These are phyloP conservation scores for Mechanitis messenoides DNA, from an alignment of 2,888 invertebrate species.

Conservation along the genomic window DNA sequence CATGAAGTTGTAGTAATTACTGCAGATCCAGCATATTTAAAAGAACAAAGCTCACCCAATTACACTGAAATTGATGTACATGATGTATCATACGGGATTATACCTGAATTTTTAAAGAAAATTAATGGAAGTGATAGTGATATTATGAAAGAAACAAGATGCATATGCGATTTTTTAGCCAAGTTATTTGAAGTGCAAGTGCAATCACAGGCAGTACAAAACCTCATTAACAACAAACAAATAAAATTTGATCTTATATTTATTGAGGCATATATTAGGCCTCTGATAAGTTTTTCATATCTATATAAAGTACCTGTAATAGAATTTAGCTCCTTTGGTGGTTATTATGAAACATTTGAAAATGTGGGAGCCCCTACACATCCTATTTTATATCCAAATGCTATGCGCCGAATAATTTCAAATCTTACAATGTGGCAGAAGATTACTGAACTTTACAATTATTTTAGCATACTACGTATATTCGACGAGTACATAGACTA, in stretches of 20 bases:
- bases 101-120: conserved; percentile 21
- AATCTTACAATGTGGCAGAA: conserved; percentile 34
- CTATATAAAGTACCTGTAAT: conserved; percentile 46
- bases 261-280: conserved; percentile 37
- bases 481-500: conserved; percentile 13
- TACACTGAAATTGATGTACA: conserved; percentile 49
- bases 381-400: conserved; percentile 36
- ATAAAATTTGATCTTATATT: conserved; percentile 43
- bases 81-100: conserved; percentile 41
- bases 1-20: conserved; percentile 54
- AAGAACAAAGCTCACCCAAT: conserved; percentile 43
- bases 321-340: conserved; percentile 43
- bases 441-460: conserved; percentile 24
- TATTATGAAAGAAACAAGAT: conserved; percentile 15
- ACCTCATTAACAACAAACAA: conserved; percentile 25
- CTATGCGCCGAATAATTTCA: conserved; percentile 26
- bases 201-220: conserved; percentile 25
- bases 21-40: conserved; percentile 41
- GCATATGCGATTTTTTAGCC: conserved; percentile 14
- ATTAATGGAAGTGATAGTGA: conserved; percentile 21
- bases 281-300: conserved; percentile 38
- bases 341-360: conserved; percentile 29
- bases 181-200: conserved; percentile 28
- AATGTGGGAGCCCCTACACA: conserved; percentile 37
- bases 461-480: conserved; percentile 13